phyloP scores from a whole-genome alignment of 2,888 invertebrate species.

The Plagiodera versicolora region DNA sequence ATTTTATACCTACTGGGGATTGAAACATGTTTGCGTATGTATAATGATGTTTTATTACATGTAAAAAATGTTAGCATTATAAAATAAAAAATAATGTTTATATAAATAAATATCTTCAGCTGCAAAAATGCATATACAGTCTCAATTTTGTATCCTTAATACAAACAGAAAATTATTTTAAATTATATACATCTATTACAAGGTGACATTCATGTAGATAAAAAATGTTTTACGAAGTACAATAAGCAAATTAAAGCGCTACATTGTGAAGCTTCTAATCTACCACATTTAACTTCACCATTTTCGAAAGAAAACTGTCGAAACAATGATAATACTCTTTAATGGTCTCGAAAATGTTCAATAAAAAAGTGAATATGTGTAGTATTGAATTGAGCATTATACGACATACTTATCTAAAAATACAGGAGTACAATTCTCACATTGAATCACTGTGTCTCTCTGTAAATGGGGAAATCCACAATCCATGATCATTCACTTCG shows the following conservation, averaged over 20 bases:
- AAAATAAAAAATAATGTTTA: constrained; percentile 42
- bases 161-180: constrained; percentile 40
- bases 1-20: constrained; percentile 12
- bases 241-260: constrained; percentile 39
- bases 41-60: constrained; percentile 44
- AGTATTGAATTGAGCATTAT: constrained; percentile 26
- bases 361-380: constrained; percentile 19
- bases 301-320: constrained; percentile 13
- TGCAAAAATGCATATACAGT: constrained; percentile 49
- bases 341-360: background rate
- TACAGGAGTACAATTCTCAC: constrained; percentile 23
- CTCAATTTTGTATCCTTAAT: constrained; percentile 49
- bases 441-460: constrained; percentile 21
- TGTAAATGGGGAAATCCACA: background rate
- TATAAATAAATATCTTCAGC: constrained; percentile 46
- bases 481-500: background rate
- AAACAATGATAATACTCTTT: constrained; percentile 15
- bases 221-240: constrained; percentile 40
- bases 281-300: constrained; percentile 33
- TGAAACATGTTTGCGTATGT: constrained; percentile 28
- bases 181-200: constrained; percentile 42
- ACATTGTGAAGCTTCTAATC: constrained; percentile 38
- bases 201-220: constrained; percentile 43
- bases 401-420: constrained; percentile 17
- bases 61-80: constrained; percentile 47